phyloP scores from a whole-genome alignment of 1,140 invertebrate genomes.

The Halyomorpha halys region DNA sequence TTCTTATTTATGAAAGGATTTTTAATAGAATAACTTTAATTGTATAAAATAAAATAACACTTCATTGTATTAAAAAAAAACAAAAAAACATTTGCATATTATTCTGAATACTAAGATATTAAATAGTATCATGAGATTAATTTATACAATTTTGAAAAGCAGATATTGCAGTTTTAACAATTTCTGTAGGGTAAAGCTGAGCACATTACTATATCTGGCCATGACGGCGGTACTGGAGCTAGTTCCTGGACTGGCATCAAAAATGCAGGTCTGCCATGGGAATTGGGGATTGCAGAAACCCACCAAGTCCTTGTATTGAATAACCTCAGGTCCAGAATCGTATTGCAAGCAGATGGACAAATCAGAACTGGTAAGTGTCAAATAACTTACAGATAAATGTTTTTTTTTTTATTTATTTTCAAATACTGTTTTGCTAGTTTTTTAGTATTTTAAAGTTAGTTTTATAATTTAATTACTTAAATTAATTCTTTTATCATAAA shows the following conservation, averaged over 20 bases:
- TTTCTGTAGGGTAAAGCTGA: constrained; percentile 80
- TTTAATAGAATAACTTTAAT: too few relatives aligned
- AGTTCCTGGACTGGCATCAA: constrained; percentile 96
- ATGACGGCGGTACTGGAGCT: constrained; percentile 96
- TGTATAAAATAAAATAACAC: not conserved
- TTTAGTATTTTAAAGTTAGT: not conserved
- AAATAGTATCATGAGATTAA: too few relatives aligned
- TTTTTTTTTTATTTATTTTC: not conserved
- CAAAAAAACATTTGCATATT: not conserved
- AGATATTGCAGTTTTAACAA: too few relatives aligned
- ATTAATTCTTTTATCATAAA: not conserved
- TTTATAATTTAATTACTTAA: not conserved
- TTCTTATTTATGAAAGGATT: too few relatives aligned
- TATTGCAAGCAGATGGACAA: constrained; percentile 92
- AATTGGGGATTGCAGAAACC: constrained; percentile 92
- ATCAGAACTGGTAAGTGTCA: constrained; percentile 57
- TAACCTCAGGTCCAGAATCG: constrained; percentile 85
- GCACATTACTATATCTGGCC: constrained; percentile 96
- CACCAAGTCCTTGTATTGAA: constrained; percentile 95
- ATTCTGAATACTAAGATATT: not conserved
- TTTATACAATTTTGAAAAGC: too few relatives aligned
- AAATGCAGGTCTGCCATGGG: constrained; percentile 93
- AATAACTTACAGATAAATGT: not conserved
- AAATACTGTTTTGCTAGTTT: not conserved
- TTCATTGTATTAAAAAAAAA: not conserved